These are phyloP conservation scores for Drosophila multiciliata DNA, from an alignment of 2,888 invertebrate genomes.

Conservation along the genomic window DNA sequence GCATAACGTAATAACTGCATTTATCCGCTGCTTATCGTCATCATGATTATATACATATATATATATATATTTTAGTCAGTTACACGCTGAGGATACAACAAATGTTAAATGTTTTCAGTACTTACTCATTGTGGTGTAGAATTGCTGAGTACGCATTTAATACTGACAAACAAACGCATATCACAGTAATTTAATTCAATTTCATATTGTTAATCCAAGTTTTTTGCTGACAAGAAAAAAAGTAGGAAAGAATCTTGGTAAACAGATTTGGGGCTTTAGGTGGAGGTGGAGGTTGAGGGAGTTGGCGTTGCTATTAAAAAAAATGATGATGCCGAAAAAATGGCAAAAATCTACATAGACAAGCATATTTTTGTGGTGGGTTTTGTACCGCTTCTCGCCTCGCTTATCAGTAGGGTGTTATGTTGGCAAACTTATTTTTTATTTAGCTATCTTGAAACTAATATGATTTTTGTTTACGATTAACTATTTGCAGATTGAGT, in stretches of 20 bases:
- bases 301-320: not conserved
- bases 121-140: conserved; percentile 6
- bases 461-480: conserved; percentile 2
- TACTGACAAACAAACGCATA: conserved; percentile 8
- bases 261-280: conserved; percentile 48
- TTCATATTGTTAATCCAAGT: conserved; percentile 65
- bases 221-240: conserved; percentile 55
- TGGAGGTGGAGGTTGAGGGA: not conserved
- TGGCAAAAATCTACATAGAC: conserved; percentile 6
- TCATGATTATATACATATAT: not conserved
- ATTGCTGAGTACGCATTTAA: conserved; percentile 22
- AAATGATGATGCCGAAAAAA: not conserved
- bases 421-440: not conserved
- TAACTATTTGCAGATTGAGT: conserved; percentile 76
- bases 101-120: not conserved
- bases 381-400: conserved; percentile 11
- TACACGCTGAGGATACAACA: not conserved
- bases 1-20: not conserved
- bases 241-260: conserved; percentile 39
- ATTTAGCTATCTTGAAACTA: not conserved
- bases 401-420: conserved; percentile 11
- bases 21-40: not conserved
- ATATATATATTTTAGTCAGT: not conserved
- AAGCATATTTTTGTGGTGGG: conserved; percentile 18
- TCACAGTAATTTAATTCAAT: conserved; percentile 65